Evolutionary conservation across 2,888 invertebrate species (phyloP).

Genomic region (Ormyrus labotus): DNA sequence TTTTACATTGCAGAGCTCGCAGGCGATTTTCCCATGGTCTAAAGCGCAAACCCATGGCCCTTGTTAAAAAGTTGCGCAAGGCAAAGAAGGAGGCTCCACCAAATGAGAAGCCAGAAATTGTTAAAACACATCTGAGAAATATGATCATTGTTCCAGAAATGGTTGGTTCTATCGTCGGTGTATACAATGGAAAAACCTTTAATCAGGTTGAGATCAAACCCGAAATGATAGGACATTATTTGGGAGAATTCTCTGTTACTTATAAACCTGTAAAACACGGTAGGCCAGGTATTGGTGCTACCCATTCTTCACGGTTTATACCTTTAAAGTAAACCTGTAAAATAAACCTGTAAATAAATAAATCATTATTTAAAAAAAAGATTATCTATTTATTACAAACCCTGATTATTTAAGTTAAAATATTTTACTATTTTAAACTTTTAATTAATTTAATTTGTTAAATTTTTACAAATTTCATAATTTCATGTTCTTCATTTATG

Average conservation of each 20-base stretch:
- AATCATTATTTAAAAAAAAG: slow-evolving; percentile 13
- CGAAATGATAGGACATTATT: slow-evolving; percentile 98
- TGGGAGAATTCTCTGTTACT: slow-evolving; percentile 96
- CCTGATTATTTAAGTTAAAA: not conserved
- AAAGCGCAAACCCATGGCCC: slow-evolving; percentile 95
- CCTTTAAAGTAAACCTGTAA: slow-evolving; percentile 88
- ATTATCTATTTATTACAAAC: not conserved
- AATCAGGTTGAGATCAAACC: slow-evolving; percentile 91
- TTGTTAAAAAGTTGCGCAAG: slow-evolving; percentile 96
- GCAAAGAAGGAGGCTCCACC: slow-evolving; percentile 96
- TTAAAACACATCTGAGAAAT: slow-evolving; percentile 98
- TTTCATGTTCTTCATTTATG: too few species aligned
- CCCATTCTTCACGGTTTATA: slow-evolving; percentile 97
- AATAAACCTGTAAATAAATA: slow-evolving; percentile 34
- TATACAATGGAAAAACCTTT: slow-evolving; percentile 98
- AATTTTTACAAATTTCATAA: too few species aligned
- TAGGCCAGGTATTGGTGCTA: slow-evolving; percentile 98
- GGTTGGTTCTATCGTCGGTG: slow-evolving; percentile 99
- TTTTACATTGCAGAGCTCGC: slow-evolving; percentile 95
- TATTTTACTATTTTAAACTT: too few species aligned
- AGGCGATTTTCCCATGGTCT: slow-evolving; percentile 95
- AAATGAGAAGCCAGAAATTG: slow-evolving; percentile 98
- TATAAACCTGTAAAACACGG: slow-evolving; percentile 99
- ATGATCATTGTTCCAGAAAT: slow-evolving; percentile 99
- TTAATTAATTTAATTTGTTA: too few species aligned